phyloP scores from a whole-genome alignment of 2,113 vertebrate species.

The Mirounga angustirostris region DNA sequence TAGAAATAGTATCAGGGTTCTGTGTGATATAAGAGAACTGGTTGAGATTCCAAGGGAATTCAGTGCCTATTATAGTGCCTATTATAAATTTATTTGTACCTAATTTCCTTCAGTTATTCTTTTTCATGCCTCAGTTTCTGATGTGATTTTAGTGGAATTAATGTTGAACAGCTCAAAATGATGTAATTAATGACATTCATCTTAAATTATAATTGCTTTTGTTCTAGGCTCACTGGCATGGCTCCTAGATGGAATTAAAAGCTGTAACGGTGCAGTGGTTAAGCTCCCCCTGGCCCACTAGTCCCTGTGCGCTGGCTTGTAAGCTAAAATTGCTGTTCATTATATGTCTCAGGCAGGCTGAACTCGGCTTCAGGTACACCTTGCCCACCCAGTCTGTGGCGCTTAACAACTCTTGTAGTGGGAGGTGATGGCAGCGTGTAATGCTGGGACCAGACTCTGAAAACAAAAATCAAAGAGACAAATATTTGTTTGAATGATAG shows the following conservation, averaged over 20 bases:
- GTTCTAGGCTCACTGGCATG: neutral
- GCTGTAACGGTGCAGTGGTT: neutral
- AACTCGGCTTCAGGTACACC: neutral
- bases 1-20: slow-evolving; percentile 36
- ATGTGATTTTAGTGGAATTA: slow-evolving; percentile 56
- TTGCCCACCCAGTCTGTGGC: neutral
- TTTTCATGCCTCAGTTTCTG: slow-evolving; percentile 21
- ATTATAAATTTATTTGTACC: neutral
- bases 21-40: neutral
- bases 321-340: neutral
- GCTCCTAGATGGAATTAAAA: neutral
- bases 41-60: neutral
- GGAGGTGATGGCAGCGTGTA: neutral
- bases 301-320: neutral
- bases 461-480: neutral
- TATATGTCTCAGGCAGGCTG: neutral
- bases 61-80: neutral
- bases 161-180: slow-evolving; percentile 41
- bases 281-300: neutral
- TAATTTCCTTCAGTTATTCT: slow-evolving; percentile 43
- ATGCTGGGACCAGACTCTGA: neutral
- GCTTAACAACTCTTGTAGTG: neutral
- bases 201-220: slow-evolving; percentile 58
- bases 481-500: neutral
- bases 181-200: slow-evolving; percentile 53